Evolutionary conservation across 2,113 vertebrate species (phyloP).

Genomic region (Paramormyrops kingsleyae): DNA sequence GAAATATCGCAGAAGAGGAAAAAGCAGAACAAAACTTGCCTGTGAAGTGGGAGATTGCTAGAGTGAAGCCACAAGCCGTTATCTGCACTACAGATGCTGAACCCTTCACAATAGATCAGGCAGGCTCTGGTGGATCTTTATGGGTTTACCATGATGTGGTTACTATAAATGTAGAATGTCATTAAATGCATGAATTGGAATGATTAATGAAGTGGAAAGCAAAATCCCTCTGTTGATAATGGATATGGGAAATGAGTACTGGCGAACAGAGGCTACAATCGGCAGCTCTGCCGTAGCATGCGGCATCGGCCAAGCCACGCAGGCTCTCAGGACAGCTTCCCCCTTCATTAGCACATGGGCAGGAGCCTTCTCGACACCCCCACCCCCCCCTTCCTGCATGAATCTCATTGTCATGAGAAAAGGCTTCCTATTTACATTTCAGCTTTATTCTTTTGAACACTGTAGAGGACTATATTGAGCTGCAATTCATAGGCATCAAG

Average conservation of each 20-base stretch:
- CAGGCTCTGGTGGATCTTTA: neutral
- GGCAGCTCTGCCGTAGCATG: neutral
- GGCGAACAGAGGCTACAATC: neutral
- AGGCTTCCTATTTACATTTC: slow-evolving; percentile 35
- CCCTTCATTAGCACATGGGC: slow-evolving; percentile 17
- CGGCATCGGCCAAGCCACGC: neutral
- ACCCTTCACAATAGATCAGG: slow-evolving; percentile 4
- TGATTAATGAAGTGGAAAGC: slow-evolving; percentile 14
- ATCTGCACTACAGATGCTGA: neutral
- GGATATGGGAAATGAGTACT: slow-evolving; percentile 6
- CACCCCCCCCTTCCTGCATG: neutral
- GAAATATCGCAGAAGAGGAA: neutral
- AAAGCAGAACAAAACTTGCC: neutral
- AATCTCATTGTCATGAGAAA: neutral
- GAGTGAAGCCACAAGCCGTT: neutral
- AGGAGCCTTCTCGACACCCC: neutral
- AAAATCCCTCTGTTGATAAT: slow-evolving; percentile 20
- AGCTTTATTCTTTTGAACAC: slow-evolving; percentile 33
- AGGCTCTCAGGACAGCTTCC: neutral
- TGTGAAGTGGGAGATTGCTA: neutral
- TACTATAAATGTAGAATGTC: slow-evolving; percentile 9
- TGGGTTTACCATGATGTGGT: neutral
- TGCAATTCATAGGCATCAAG: slow-evolving; percentile 32
- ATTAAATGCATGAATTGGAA: slow-evolving; percentile 12
- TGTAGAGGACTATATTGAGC: slow-evolving; percentile 41